These are phyloP conservation scores for Heliconius charithonia DNA, from an alignment of 2,888 invertebrate species.

Conservation along the genomic window DNA sequence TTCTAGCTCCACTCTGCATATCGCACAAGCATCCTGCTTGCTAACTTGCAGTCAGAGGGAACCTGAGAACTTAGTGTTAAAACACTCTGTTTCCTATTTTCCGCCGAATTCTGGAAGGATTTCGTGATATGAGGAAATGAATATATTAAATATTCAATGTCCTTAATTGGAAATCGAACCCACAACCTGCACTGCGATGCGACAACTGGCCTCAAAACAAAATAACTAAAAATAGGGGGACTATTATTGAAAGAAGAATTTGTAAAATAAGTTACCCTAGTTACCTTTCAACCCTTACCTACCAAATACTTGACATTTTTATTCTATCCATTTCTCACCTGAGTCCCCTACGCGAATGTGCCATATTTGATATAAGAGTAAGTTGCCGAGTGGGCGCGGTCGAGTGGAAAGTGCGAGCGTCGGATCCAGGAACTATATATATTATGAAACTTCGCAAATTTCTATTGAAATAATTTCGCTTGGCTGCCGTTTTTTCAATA, in stretches of 20 bases:
- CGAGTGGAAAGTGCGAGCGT: conserved; percentile 32
- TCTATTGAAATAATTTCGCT: conserved; percentile 23
- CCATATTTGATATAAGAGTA: conserved; percentile 32
- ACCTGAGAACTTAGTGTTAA: too few relatives aligned
- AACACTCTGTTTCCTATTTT: too few relatives aligned
- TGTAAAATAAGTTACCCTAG: neutral
- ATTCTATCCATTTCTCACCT: conserved; percentile 28
- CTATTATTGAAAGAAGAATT: neutral
- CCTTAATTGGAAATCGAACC: too few relatives aligned
- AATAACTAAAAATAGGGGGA: too few relatives aligned
- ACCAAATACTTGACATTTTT: conserved; percentile 27
- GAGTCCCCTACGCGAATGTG: conserved; percentile 25
- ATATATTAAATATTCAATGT: too few relatives aligned
- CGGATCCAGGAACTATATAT: conserved; percentile 27
- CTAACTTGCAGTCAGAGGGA: too few relatives aligned
- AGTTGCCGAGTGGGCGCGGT: conserved; percentile 31
- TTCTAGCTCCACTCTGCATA: too few relatives aligned
- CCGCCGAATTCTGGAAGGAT: too few relatives aligned
- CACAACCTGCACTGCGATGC: too few relatives aligned
- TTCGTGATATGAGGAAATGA: too few relatives aligned
- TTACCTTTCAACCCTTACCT: conserved; percentile 6
- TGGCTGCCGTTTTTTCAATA: conserved; percentile 11
- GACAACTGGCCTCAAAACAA: too few relatives aligned
- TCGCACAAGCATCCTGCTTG: too few relatives aligned
- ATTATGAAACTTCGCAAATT: conserved; percentile 26